A percentile compares a stretch with the other conserved stretches of the same genome.
Evolutionary conservation across 2,797 vertebrate species (phyloP).

Genomic region (Darevskia nairensis): DNA sequence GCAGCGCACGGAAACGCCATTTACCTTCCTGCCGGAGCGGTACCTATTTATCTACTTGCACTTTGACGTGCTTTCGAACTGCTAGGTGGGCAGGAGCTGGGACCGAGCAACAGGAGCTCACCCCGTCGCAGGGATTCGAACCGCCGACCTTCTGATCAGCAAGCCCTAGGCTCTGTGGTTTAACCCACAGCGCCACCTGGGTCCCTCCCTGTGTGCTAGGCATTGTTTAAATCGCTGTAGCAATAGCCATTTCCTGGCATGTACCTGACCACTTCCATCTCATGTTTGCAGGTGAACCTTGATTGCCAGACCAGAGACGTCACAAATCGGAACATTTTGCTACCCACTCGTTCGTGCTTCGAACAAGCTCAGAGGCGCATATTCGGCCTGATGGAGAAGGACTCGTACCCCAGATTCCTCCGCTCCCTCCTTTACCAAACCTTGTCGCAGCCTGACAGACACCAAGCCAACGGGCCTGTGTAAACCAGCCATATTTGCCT

Average conservation of each 20-base stretch:
- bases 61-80: no score
- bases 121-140: no score
- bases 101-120: no score
- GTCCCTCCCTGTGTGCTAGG: neutral
- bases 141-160: no score
- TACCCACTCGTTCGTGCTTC: conserved; percentile 81
- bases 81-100: no score
- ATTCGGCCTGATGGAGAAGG: conserved; percentile 83
- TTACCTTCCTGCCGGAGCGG: no score
- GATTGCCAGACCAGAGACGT: conserved; percentile 84
- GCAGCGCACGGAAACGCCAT: no score
- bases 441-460: conserved; percentile 59
- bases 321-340: conserved; percentile 82
- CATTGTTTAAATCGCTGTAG: neutral
- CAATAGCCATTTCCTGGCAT: neutral
- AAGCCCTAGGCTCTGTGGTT: no score
- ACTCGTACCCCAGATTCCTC: conserved; percentile 87
- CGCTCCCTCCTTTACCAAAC: conserved; percentile 81
- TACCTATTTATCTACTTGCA: no score
- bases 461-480: conserved; percentile 39
- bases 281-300: conserved; percentile 81
- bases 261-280: neutral
- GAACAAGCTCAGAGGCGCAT: conserved; percentile 83
- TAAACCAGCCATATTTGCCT: neutral
- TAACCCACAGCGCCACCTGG: no score